Evolutionary conservation across 92 coral and sea anemone species (phyloP).

Genomic region (Anthopleura xanthogrammica): DNA sequence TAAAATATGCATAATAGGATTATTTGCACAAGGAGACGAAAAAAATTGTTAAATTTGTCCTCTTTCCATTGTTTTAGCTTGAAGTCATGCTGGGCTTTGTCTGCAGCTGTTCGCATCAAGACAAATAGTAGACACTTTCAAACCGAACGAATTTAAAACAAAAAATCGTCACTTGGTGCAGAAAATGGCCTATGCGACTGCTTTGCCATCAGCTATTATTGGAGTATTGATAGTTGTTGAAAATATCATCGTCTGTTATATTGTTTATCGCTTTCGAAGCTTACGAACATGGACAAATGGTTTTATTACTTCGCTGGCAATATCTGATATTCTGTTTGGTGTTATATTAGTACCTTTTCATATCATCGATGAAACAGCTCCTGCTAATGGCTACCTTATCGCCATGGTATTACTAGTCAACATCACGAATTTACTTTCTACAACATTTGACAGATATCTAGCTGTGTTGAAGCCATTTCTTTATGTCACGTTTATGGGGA

Average conservation of each 20-base stretch:
- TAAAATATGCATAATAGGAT: slow-evolving; percentile 7
- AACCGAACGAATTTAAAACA: not conserved
- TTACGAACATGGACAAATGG: slow-evolving; percentile 50
- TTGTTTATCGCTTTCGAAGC: slow-evolving; percentile 45
- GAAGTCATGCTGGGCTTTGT: not conserved
- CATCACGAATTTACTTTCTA: slow-evolving; percentile 47
- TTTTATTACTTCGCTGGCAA: slow-evolving; percentile 48
- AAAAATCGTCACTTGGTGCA: not conserved
- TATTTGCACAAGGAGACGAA: not conserved
- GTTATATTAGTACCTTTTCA: slow-evolving; percentile 47
- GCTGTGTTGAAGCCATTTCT: slow-evolving; percentile 55
- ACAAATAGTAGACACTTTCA: slow-evolving; percentile 3
- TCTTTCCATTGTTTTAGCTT: not conserved
- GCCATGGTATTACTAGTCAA: slow-evolving; percentile 54
- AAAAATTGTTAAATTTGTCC: not conserved
- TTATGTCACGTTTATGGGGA: slow-evolving; percentile 45
- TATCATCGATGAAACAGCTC: slow-evolving; percentile 24
- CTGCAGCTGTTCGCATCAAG: not conserved
- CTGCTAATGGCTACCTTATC: slow-evolving; percentile 44
- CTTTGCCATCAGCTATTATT: slow-evolving; percentile 26
- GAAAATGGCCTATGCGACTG: slow-evolving; percentile 14
- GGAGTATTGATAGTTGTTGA: slow-evolving; percentile 44
- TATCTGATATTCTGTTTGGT: slow-evolving; percentile 54
- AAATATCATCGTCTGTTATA: slow-evolving; percentile 44
- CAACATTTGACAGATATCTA: slow-evolving; percentile 54